These are phyloP conservation scores for Hypotaenidia philippensis DNA, from an alignment of 2,797 vertebrate genomes.

Conservation along the genomic window DNA sequence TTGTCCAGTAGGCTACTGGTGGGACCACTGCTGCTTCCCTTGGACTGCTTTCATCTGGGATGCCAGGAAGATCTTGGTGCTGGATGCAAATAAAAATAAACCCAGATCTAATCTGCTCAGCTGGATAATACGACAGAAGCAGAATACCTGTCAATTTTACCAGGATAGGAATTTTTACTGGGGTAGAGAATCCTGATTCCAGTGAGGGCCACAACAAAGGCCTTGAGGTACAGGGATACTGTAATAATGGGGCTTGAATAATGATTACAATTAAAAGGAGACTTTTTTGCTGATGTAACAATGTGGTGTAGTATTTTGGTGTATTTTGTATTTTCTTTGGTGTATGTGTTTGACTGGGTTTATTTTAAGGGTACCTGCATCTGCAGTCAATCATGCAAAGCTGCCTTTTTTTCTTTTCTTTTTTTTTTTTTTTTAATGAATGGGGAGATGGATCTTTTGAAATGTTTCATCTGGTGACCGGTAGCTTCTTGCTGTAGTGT, in stretches of 20 bases:
- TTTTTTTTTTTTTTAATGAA: not conserved
- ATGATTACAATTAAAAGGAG: not conserved
- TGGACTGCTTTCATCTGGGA: not conserved
- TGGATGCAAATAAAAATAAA: not conserved
- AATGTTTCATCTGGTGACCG: not conserved
- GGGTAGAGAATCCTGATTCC: not conserved
- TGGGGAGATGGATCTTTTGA: not conserved
- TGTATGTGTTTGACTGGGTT: no score
- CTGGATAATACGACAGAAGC: not conserved
- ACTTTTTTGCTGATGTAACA: not conserved
- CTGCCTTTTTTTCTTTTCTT: no score
- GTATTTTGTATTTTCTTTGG: not conserved
- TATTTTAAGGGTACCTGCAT: not conserved
- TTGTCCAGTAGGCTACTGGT: not conserved
- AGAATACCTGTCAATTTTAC: not conserved
- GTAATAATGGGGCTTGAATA: not conserved
- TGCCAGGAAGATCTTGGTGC: not conserved
- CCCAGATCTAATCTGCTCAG: not conserved
- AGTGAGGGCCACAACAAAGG: not conserved
- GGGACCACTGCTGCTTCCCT: not conserved
- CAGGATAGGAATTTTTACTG: not conserved
- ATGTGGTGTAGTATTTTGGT: not conserved
- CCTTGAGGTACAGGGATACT: not conserved
- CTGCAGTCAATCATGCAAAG: not conserved
- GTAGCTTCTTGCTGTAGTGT: not conserved